phyloP scores from a whole-genome alignment of 2,113 vertebrate species.

The Callipepla squamata region DNA sequence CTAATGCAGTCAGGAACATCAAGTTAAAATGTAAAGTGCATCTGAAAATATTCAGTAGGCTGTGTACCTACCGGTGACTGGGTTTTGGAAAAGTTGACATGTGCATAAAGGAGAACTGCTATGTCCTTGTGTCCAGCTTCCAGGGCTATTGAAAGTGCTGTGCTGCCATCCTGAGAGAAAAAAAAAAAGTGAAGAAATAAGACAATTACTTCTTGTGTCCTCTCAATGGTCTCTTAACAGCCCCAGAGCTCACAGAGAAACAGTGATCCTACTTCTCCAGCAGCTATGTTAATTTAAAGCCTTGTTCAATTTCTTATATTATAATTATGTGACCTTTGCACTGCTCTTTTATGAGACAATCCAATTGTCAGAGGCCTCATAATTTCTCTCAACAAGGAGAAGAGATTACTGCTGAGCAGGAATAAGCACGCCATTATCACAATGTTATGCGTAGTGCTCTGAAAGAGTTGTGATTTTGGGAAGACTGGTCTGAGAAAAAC shows the following conservation, averaged over 20 bases:
- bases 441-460: neutral
- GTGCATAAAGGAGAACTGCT: slow-evolving; percentile 93
- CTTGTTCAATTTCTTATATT: slow-evolving; percentile 41
- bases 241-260: neutral
- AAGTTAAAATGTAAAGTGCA: neutral
- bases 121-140: slow-evolving; percentile 98
- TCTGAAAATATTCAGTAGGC: neutral
- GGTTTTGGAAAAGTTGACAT: slow-evolving; percentile 96
- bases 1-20: neutral
- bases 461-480: neutral
- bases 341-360: neutral
- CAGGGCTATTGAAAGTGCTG: slow-evolving; percentile 95
- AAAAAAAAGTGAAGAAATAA: slow-evolving; percentile 9
- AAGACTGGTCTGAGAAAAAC: neutral
- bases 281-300: slow-evolving; percentile 19
- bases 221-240: neutral
- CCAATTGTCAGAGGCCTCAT: slow-evolving; percentile 16
- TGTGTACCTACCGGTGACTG: slow-evolving; percentile 88
- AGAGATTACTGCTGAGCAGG: neutral
- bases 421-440: neutral
- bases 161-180: slow-evolving; percentile 89
- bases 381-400: neutral
- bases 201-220: neutral
- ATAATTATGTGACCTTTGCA: slow-evolving; percentile 18
- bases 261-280: neutral